Conservation (phyloP, 2,113 vertebrate species). For the Melanocharis versteri region DNA sequence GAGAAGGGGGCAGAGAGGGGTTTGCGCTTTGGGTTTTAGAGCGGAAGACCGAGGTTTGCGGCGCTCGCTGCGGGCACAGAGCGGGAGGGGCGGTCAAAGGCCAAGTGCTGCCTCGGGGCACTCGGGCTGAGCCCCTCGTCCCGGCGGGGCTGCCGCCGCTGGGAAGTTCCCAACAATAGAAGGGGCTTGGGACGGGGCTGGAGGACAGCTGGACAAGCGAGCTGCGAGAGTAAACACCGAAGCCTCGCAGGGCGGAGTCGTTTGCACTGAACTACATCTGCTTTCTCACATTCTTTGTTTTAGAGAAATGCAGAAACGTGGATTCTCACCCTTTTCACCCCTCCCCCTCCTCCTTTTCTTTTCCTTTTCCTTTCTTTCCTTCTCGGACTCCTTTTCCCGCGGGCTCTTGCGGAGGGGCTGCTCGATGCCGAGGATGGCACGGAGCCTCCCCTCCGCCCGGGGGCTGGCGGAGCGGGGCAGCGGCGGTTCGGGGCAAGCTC, state of each 20-base stretch:
- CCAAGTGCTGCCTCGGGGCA: background rate
- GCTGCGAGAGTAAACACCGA: slow-evolving; percentile 18
- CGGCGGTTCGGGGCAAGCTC: background rate
- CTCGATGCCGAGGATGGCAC: slow-evolving; percentile 19
- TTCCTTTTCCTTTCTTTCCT: background rate
- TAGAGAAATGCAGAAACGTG: background rate
- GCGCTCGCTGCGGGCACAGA: background rate
- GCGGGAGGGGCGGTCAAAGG: background rate
- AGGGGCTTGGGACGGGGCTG: background rate
- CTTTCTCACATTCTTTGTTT: slow-evolving; percentile 69
- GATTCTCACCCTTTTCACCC: background rate
- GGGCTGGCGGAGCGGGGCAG: background rate
- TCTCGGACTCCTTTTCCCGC: background rate
- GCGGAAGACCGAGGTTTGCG: background rate
- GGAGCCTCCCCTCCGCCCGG: slow-evolving; percentile 30
- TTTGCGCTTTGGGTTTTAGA: background rate
- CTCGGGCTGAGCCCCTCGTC: background rate
- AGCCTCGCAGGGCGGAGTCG: slow-evolving; percentile 72
- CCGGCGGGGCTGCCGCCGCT: background rate
- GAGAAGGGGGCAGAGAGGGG: background rate
- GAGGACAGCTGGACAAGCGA: background rate
- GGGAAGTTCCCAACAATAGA: slow-evolving; percentile 24
- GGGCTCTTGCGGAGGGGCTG: background rate
- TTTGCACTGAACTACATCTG: slow-evolving; percentile 13
- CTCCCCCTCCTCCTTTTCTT: background rate